These are phyloP conservation scores for Drosophila borborema DNA, from an alignment of 2,888 invertebrate species.

Conservation along the genomic window DNA sequence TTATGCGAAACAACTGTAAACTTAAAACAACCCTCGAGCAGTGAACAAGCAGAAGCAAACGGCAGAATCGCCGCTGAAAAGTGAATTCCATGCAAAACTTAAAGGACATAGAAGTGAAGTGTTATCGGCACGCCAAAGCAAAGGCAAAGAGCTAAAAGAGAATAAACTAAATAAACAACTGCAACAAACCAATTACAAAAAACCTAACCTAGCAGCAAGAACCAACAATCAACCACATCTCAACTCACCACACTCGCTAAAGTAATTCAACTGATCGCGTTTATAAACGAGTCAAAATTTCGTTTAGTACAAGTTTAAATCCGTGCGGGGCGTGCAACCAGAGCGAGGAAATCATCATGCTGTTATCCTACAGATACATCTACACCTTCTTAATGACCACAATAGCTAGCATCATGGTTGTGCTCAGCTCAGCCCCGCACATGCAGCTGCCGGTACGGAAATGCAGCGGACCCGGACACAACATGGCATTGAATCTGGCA, in stretches of 20 bases:
- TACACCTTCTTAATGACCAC: constrained; percentile 73
- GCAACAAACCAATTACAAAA: constrained; percentile 6
- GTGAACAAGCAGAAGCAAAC: constrained; percentile 46
- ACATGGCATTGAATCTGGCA: constrained; percentile 64
- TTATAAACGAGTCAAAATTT: constrained; percentile 60
- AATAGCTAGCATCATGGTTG: constrained; percentile 79
- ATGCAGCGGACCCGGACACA: constrained; percentile 49
- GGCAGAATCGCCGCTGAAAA: constrained; percentile 59
- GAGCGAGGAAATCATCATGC: constrained; percentile 78
- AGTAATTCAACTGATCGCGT: constrained; percentile 14
- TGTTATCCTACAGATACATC: constrained; percentile 68
- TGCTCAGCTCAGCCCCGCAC: constrained; percentile 66
- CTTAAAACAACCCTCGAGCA: constrained; percentile 43
- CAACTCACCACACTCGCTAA: constrained; percentile 1
- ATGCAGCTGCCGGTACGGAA: constrained; percentile 63
- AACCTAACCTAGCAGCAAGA: not conserved
- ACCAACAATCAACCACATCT: constrained; percentile 7
- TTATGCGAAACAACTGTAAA: constrained; percentile 44
- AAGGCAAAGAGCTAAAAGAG: constrained; percentile 48
- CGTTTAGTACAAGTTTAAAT: constrained; percentile 51
- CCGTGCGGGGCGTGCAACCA: constrained; percentile 75
- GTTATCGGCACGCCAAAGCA: constrained; percentile 66
- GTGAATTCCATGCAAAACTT: constrained; percentile 66
- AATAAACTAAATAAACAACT: not conserved
- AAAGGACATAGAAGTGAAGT: constrained; percentile 72